Percentiles rank a stretch among this genome's conserved stretches.
These are phyloP conservation scores for Matsumurasca onukii DNA, from an alignment of 1,140 invertebrate genomes.

Conservation along the genomic window DNA sequence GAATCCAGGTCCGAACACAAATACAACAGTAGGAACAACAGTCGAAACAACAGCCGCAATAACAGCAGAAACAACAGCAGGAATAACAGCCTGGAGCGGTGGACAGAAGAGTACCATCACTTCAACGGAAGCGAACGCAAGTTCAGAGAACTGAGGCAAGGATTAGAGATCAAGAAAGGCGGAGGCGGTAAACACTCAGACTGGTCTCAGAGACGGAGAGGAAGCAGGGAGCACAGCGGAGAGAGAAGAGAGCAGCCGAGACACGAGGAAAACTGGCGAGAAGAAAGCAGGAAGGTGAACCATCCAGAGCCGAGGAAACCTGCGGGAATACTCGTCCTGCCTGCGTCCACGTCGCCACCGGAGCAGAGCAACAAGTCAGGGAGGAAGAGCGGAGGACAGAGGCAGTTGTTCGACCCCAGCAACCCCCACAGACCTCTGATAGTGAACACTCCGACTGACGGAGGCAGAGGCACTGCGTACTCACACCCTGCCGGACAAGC, in stretches of 20 bases:
- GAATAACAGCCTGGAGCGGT: conserved; percentile 44
- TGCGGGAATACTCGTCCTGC: conserved; percentile 28
- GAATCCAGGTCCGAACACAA: background rate
- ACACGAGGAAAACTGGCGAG: conserved; percentile 51
- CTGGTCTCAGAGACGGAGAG: conserved; percentile 46
- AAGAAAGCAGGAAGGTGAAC: conserved; percentile 46
- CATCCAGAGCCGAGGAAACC: conserved; percentile 46
- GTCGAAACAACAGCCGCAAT: conserved; percentile 49
- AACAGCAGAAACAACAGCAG: conserved; percentile 50
- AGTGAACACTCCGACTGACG: conserved; percentile 46
- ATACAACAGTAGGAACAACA: conserved; percentile 40
- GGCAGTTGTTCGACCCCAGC: conserved; percentile 64
- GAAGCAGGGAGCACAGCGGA: conserved; percentile 43
- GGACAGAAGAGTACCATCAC: conserved; percentile 45
- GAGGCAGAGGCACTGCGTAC: background rate
- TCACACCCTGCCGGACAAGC: conserved; percentile 2
- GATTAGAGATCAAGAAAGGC: conserved; percentile 25
- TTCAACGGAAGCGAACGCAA: conserved; percentile 42
- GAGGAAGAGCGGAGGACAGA: conserved; percentile 42
- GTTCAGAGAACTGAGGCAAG: conserved; percentile 2
- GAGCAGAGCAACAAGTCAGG: conserved; percentile 38
- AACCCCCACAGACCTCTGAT: conserved; percentile 70
- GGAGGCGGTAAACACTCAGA: conserved; percentile 28
- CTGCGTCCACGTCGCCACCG: conserved; percentile 37
- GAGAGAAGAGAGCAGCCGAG: conserved; percentile 34